A percentile compares a stretch with the other conserved stretches of the same genome.
These are phyloP conservation scores for Gulo gulo DNA, from an alignment of 2,113 vertebrate species.

Conservation along the genomic window DNA sequence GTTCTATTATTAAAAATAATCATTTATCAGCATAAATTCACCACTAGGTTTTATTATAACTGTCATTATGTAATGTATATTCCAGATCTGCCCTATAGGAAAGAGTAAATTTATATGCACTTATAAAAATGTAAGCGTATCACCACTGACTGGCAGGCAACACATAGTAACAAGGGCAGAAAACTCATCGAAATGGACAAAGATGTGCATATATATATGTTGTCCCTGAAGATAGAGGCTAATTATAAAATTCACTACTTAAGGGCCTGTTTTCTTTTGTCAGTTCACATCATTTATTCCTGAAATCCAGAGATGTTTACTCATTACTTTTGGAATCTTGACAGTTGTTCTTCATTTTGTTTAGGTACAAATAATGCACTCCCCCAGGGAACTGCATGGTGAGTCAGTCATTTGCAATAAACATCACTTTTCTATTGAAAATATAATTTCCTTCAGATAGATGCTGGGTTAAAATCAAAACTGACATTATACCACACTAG, in stretches of 20 bases:
- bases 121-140: not conserved
- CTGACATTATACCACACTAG: not conserved
- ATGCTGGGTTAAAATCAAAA: constrained; percentile 1
- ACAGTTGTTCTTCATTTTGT: constrained; percentile 11
- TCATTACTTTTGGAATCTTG: constrained; percentile 48
- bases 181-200: not conserved
- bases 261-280: not conserved
- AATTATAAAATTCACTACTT: constrained; percentile 5
- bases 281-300: constrained; percentile 8
- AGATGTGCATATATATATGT: not conserved
- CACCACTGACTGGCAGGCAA: not conserved
- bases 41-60: not conserved
- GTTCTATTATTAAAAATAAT: constrained; percentile 32
- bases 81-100: not conserved
- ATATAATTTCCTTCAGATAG: constrained; percentile 33
- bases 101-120: not conserved
- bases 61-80: not conserved
- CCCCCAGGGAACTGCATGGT: not conserved
- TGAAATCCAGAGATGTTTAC: constrained; percentile 48
- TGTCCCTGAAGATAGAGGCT: not conserved
- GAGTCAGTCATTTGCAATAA: constrained; percentile 55
- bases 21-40: not conserved
- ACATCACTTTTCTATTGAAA: constrained; percentile 50
- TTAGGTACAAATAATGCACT: not conserved
- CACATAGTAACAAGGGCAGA: not conserved